Percentiles rank a stretch among this genome's conserved stretches.
Evolutionary conservation across 2,797 vertebrate genomes (phyloP).

Genomic region (Falco concolor): DNA sequence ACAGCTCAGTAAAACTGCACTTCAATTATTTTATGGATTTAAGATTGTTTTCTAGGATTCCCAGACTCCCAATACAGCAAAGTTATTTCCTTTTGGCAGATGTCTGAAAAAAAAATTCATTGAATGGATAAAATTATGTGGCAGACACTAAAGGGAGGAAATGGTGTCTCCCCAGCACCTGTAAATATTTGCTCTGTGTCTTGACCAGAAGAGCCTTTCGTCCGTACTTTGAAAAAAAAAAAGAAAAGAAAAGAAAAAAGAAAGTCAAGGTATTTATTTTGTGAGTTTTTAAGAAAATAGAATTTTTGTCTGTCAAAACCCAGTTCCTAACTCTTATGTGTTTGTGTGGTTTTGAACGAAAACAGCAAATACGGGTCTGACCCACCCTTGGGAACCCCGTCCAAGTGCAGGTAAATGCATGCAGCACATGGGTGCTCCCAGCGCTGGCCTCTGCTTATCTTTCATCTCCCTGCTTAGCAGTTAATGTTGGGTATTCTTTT

Average conservation of each 20-base stretch:
- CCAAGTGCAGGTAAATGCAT: not conserved
- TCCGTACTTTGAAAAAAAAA: not conserved
- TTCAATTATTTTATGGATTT: conserved; percentile 76
- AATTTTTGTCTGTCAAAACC: not conserved
- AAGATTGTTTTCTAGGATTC: conserved; percentile 74
- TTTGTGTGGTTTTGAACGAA: not conserved
- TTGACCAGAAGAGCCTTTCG: not conserved
- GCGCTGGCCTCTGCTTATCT: not conserved
- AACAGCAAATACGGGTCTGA: not conserved
- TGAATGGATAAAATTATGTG: conserved; percentile 66
- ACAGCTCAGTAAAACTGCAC: conserved; percentile 64
- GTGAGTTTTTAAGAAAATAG: not conserved
- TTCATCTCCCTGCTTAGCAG: not conserved
- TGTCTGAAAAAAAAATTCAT: conserved; percentile 53
- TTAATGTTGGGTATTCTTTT: conserved; percentile 6
- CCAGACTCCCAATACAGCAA: conserved; percentile 68
- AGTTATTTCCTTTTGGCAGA: conserved; percentile 76
- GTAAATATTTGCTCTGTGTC: conserved; percentile 52
- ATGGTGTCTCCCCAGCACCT: conserved; percentile 67
- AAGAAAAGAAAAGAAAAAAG: not conserved
- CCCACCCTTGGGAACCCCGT: not conserved
- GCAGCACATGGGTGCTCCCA: not conserved
- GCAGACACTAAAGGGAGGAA: conserved; percentile 56
- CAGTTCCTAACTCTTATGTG: not conserved
- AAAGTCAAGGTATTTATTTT: not conserved